phyloP scores from a whole-genome alignment of 2,113 vertebrate genomes.

The Hypocryptadius cinnamomeus region DNA sequence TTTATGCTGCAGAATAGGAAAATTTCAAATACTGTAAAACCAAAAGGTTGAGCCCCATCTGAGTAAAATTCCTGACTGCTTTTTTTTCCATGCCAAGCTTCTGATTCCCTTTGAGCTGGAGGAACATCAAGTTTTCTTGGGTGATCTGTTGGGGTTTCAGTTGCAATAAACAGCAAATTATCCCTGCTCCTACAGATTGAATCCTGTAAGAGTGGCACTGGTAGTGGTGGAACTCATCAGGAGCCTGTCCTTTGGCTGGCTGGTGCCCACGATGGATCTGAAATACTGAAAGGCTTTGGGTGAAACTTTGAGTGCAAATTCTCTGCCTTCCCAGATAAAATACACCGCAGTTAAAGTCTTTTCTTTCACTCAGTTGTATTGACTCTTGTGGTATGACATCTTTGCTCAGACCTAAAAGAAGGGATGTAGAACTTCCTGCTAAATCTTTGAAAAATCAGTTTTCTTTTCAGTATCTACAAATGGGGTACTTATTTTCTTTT shows the following conservation, averaged over 20 bases:
- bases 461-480: not conserved
- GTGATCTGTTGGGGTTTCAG: not conserved
- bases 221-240: not conserved
- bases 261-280: not conserved
- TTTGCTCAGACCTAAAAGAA: not conserved
- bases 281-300: not conserved
- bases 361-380: not conserved
- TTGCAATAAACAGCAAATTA: not conserved
- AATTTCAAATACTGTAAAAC: not conserved
- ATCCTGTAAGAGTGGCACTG: not conserved
- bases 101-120: not conserved
- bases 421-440: not conserved
- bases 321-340: not conserved
- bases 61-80: not conserved
- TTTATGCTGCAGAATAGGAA: not conserved
- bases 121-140: not conserved
- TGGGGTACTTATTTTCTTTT: not conserved
- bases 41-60: not conserved
- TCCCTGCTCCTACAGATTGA: not conserved
- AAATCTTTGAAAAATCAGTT: not conserved
- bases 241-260: not conserved
- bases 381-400: not conserved
- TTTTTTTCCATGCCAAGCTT: not conserved
- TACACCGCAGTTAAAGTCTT: not conserved
- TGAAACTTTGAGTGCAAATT: not conserved